A percentile compares a stretch with the other conserved stretches of the same genome.
Evolutionary conservation across 1,140 invertebrate species (phyloP).

Genomic region (Probaryconus sp.): DNA sequence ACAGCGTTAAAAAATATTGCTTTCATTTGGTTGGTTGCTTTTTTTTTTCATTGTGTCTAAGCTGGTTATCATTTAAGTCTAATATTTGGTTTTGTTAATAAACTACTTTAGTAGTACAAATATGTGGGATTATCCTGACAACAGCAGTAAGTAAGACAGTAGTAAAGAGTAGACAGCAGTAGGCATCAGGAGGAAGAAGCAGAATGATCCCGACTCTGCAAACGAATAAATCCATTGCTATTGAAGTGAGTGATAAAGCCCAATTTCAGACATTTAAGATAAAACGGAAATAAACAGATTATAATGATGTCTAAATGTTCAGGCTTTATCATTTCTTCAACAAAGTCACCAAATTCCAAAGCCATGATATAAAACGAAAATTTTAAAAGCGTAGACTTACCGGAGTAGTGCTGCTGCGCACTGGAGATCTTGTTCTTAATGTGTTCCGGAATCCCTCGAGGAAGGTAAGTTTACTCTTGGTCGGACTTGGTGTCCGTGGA

Average conservation of each 20-base stretch:
- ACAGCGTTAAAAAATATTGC: not conserved
- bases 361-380: conserved; percentile 1
- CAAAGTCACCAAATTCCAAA: conserved; percentile 6
- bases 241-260: conserved; percentile 30
- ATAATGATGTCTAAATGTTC: too few species aligned
- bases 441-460: conserved; percentile 82
- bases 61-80: too few species aligned
- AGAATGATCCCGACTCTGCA: conserved; percentile 74
- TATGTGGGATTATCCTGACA: conserved; percentile 67
- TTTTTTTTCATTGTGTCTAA: too few species aligned
- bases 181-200: conserved; percentile 76
- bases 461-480: conserved; percentile 82
- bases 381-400: conserved; percentile 62
- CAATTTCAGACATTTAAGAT: not conserved
- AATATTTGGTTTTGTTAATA: too few species aligned
- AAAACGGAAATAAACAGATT: too few species aligned
- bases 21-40: not conserved
- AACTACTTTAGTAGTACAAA: conserved; percentile 66
- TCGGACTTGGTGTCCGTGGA: conserved; percentile 77
- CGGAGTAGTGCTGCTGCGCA: conserved; percentile 73
- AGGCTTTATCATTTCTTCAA: conserved; percentile 29
- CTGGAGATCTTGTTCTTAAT: conserved; percentile 76
- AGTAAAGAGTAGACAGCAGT: conserved; percentile 74
- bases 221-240: conserved; percentile 60
- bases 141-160: conserved; percentile 73